These are phyloP conservation scores for Coregonus suidteri DNA, from an alignment of 2,797 vertebrate species.

Conservation along the genomic window DNA sequence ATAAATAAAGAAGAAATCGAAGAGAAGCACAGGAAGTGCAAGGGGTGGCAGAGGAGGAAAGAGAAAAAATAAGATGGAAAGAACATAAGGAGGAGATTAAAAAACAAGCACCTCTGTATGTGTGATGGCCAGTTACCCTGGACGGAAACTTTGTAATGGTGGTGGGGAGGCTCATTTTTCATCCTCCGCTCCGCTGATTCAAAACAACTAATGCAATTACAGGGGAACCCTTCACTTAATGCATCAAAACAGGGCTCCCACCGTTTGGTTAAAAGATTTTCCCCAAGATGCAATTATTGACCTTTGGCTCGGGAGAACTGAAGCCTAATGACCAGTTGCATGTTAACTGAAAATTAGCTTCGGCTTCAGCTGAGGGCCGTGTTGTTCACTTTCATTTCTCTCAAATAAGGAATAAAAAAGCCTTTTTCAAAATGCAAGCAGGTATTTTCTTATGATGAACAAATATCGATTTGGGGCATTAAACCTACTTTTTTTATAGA, in stretches of 20 bases:
- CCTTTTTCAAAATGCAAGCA: slow-evolving; percentile 64
- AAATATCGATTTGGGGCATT: slow-evolving; percentile 73
- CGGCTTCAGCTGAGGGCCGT: slow-evolving; percentile 41
- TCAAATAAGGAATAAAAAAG: slow-evolving; percentile 55
- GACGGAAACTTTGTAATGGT: slow-evolving; percentile 63
- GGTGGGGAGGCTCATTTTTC: slow-evolving; percentile 67
- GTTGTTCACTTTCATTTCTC: slow-evolving; percentile 57
- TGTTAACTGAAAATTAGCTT: slow-evolving; percentile 79
- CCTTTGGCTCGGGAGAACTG: slow-evolving; percentile 73
- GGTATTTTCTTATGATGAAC: slow-evolving; percentile 70
- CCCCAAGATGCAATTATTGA: slow-evolving; percentile 79
- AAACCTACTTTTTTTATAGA: slow-evolving; percentile 54
- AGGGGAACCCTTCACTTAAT: slow-evolving; percentile 68
- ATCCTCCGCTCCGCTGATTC: slow-evolving; percentile 61
- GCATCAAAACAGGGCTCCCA: slow-evolving; percentile 71
- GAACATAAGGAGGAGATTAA: slow-evolving; percentile 38
- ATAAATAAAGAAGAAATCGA: neutral
- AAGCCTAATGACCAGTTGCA: slow-evolving; percentile 77
- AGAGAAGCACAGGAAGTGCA: slow-evolving; percentile 22
- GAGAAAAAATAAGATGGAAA: slow-evolving; percentile 21
- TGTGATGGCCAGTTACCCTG: slow-evolving; percentile 45
- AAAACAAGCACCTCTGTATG: slow-evolving; percentile 10
- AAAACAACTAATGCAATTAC: slow-evolving; percentile 73
- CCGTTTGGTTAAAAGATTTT: slow-evolving; percentile 71
- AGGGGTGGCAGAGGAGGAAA: slow-evolving; percentile 39